Percentiles rank a stretch among this genome's conserved stretches.
Conservation (phyloP, 1,140 invertebrate species). For the Apis dorsata region DNA sequence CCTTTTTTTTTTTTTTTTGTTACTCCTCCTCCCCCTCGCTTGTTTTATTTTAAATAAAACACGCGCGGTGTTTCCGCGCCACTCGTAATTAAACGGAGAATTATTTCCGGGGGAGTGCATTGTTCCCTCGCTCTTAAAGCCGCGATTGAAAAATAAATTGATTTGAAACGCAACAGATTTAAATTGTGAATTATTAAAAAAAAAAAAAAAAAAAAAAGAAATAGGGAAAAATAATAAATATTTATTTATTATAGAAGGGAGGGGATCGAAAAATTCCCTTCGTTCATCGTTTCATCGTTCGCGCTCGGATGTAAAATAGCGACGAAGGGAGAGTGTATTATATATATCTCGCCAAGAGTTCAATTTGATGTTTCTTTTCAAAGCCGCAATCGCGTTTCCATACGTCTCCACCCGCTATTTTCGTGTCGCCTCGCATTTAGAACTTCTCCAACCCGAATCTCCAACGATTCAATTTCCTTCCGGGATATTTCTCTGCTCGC, state of each 20-base stretch:
- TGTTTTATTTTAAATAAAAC: conserved; percentile 19
- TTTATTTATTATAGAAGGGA: too few species aligned
- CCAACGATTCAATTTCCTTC: conserved; percentile 38
- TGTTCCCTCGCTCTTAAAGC: conserved; percentile 22
- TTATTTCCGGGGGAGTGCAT: conserved; percentile 20
- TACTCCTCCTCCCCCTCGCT: neutral
- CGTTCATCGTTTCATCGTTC: conserved; percentile 24
- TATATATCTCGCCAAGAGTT: neutral
- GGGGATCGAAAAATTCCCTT: neutral
- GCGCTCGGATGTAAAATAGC: conserved; percentile 14
- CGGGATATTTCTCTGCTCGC: conserved; percentile 19
- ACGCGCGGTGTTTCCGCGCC: conserved; percentile 18
- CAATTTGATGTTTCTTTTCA: conserved; percentile 40
- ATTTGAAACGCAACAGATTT: conserved; percentile 37
- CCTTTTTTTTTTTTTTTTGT: neutral
- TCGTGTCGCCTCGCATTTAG: conserved; percentile 25
- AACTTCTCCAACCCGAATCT: neutral
- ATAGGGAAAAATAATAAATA: too few species aligned
- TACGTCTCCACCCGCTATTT: conserved; percentile 42
- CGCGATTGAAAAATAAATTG: conserved; percentile 44
- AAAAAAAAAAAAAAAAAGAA: neutral
- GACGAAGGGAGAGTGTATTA: conserved; percentile 32
- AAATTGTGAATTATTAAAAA: conserved; percentile 13
- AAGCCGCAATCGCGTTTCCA: conserved; percentile 41
- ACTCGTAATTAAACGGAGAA: conserved; percentile 42